Base-by-base conservation (phyloP, 2,888 invertebrate species). In the Drosophila gaucha region DNA sequence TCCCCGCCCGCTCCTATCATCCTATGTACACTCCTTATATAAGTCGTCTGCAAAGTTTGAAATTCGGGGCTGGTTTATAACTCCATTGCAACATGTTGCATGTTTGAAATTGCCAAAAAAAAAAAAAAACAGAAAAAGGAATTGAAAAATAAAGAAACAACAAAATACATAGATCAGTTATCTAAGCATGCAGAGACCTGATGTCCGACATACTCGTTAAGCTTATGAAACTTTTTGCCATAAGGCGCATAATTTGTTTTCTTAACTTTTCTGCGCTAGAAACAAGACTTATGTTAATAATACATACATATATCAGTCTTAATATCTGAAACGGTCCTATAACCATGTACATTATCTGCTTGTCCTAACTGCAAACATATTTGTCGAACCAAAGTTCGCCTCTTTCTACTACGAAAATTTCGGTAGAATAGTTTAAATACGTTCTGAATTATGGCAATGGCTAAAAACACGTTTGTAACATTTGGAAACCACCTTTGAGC, bases 71-170 rank as follows among this genome's bases (percentile, higher is more conserved):
- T 63, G 74, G 51, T 43, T 80, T 75, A 74, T 74, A 80, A 65
- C 75, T 78, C 66, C 68, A 80, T 84, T 80, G 80, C 85, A 80
- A 80, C 80, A 80, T 80, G 80, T 80, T 80, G 80, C 80, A 80
- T 80, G 78, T 74, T 78, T 51, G 64, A 76, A 78, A 80, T 73
- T 80, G 75, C 67, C 50, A 60, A 74, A 72, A 57, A 62, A 28
- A 33, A 56, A 14, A 41, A 12, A 4, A 14, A 24, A 26, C 0
- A 26, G n/a, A 12, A 51, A 35, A 33, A 36, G 22, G 38, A 56
- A 52, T 24, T n/a, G n/a, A n/a, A n/a, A 67, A 38, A 10, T 39
- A 44, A 12, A 26, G 39, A 2, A 55, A 38, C 35, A 62, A 44
- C 70, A 62, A 63, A 28, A 36, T 6, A 55, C 58, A 73, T 54